Evolutionary conservation across 2,888 invertebrate genomes (phyloP), one percentile per base, ranked within the genome.

Genomic region (Hirtodrosophila cameraria): DNA sequence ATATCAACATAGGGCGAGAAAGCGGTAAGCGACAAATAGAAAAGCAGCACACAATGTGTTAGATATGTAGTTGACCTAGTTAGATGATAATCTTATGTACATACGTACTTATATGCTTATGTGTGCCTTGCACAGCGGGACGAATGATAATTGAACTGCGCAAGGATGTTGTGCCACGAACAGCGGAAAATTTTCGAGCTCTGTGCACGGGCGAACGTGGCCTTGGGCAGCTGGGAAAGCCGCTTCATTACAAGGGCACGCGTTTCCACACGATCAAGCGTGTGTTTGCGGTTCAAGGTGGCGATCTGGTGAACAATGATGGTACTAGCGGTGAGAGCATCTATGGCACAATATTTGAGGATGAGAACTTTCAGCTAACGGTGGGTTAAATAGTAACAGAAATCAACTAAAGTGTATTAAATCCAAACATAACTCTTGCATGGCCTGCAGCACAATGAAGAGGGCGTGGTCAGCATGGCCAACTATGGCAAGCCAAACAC

Each of bases 301-400:
- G 96, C 4, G 96, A 96, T 87, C 93, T 96, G 59, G 92, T 94
- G 2, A 93, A 94, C 88, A 94, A 94, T 30, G 94, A 98, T 92
- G 99, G 99, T 0, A 94, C 95, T 1, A 94, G 96, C 30, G 98
- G 99, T 0, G 98, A 98, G 90, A 98, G 98, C 85, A 98, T 99
- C 76, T 99, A 98, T 89, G 99, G 98, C 6, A 92, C 93, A 9
- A 92, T 93, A 43, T 99, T 99, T 90, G 94, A 96, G 75, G 98
- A 98, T 93, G 99, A 99, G 92, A 96, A 95, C 90, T 97, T 97
- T 87, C 91, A 89, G 52, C 88, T 95, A 65, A 91, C 89, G 89
- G 94, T 94, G 89, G 87, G 88, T 83, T 5, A 6, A 5, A 3
- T 8, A 25, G 1, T 3, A 20, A 11, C 25, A 15, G 6, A 23